Percentiles rank a stretch among this genome's conserved stretches.
Conservation (phyloP, 2,797 vertebrate genomes). For the Tolypeutes matacus region DNA sequence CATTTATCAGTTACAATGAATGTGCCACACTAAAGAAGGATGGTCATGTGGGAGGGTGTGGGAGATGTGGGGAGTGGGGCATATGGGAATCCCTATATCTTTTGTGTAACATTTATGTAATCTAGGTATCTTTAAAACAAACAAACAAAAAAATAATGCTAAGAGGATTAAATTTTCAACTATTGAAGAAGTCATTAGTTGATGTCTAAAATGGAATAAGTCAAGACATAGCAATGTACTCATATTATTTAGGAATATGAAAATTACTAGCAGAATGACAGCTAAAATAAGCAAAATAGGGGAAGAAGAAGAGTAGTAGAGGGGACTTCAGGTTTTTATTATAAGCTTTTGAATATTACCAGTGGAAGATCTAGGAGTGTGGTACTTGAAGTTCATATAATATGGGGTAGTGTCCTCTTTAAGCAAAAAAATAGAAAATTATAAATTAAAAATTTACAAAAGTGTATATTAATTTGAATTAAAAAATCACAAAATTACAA, state of each 20-base stretch:
- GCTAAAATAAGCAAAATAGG: not conserved
- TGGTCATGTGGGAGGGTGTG: too few species aligned
- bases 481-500: not conserved
- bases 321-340: not conserved
- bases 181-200: not conserved
- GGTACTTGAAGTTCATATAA: not conserved
- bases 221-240: not conserved
- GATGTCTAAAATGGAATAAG: not conserved
- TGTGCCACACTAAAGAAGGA: too few species aligned
- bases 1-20: too few species aligned
- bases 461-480: not conserved
- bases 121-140: too few species aligned
- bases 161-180: not conserved
- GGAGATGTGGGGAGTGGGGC: too few species aligned
- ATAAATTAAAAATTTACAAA: conserved; percentile 33
- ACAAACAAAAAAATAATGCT: not conserved
- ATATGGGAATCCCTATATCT: too few species aligned
- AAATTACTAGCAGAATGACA: conserved; percentile 49
- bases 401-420: not conserved
- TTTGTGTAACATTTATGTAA: too few species aligned
- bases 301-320: not conserved
- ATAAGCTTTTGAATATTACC: not conserved
- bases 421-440: conserved; percentile 29
- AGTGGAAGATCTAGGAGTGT: not conserved
- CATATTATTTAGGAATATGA: not conserved